Evolutionary conservation across 1,140 invertebrate species (phyloP), one percentile per base, ranked within the genome.

Genomic region (Drosophila serrata): DNA sequence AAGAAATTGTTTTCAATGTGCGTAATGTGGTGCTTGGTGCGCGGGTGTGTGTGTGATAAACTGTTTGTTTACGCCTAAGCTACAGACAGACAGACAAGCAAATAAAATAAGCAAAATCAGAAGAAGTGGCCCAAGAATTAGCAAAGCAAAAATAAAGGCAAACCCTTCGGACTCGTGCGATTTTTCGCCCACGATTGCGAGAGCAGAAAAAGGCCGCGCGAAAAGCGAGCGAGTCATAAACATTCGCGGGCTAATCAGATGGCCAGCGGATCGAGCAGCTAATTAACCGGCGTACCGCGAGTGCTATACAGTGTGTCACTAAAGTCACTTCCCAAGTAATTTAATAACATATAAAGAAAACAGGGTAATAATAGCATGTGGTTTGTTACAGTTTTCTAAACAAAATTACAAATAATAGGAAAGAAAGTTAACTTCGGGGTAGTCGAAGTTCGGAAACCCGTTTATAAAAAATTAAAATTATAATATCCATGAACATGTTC

Each of bases 171-270:
- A 58, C 43, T 75, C 39, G 63, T 46, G 43, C 46, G 84, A 87
- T 87, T 58, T 74, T 80, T 70, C 68, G 76, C 68, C 43, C 76
- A 29, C 67, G 80, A 90, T 88, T 77, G 67, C 49, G 67, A 60
- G 56, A 64, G 19, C 55, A 31, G 12, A 79, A 61, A 61, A 67
- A 35, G 58, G 61, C 40, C 45, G 53, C 67, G 64, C 37, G 48
- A 61, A 59, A 65, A 78, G 64, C 67, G 46, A 49, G 6, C 40
- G 40, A 69, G 64, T 85, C 85, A 81, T 88, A 88, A 88, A 90
- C 80, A 86, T 84, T 37, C 37, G 51, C 33, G 51, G 51, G 33
- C 51, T 55, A 55, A 55, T 55, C 51, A 55, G 51, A 55, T 55
- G 51, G 51, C 51, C 51, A 22, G 33, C 17, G 49, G 49, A 53